These are phyloP conservation scores for Cyprinus carpio DNA, from an alignment of 2,113 vertebrate genomes.

Conservation along the genomic window DNA sequence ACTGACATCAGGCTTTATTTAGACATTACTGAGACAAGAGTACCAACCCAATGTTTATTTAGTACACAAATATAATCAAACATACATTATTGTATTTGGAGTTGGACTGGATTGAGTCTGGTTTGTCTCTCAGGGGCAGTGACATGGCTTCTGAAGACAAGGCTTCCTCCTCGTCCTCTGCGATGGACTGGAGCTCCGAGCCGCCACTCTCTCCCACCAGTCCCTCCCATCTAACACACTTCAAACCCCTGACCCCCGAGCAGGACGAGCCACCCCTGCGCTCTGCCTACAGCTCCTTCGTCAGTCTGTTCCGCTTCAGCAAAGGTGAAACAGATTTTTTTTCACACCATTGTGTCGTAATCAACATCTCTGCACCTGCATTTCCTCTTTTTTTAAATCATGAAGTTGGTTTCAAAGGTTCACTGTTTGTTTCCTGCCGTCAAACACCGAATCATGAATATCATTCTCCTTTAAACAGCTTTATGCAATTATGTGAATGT, in stretches of 20 bases:
- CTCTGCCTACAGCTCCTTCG: constrained; percentile 97
- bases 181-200: constrained; percentile 80
- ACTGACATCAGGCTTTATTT: not conserved
- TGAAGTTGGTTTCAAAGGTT: constrained; percentile 4
- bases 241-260: constrained; percentile 95
- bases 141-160: constrained; percentile 95
- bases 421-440: not conserved
- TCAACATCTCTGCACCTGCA: not conserved
- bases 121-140: constrained; percentile 68
- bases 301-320: constrained; percentile 96
- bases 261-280: constrained; percentile 95
- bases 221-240: constrained; percentile 95
- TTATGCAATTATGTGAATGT: not conserved
- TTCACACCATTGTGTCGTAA: not conserved
- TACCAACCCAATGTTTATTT: not conserved
- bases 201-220: constrained; percentile 82
- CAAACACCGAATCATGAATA: not conserved
- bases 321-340: constrained; percentile 79
- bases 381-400: not conserved
- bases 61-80: not conserved
- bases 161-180: constrained; percentile 76
- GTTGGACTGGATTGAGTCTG: not conserved
- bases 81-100: not conserved
- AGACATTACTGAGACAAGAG: not conserved
- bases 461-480: not conserved